Base-by-base conservation (phyloP, 1,140 invertebrate genomes). In the Tetramorium alpestre region DNA sequence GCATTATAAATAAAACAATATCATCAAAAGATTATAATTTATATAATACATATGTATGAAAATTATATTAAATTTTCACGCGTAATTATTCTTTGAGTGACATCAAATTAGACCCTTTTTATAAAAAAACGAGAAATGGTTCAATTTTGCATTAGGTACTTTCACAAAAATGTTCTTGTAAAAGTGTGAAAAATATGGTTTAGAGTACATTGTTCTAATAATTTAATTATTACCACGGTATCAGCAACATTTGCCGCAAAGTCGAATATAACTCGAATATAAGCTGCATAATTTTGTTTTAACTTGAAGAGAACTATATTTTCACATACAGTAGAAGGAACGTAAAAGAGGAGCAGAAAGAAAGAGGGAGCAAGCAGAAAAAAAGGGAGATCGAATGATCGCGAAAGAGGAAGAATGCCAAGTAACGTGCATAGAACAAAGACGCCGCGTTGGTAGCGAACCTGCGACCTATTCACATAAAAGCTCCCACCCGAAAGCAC, bases 381-480 rank as follows among this genome's bases (percentile, higher is more conserved):
- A 54, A 60, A 25, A 62, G 18, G 3, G 11, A n/a, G 16, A 60
- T 73, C 38, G 44, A 38, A 28, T 25, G 25, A 28, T 33, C n/a
- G 41, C 3, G 22, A 33, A 58, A 2, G 38, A 51, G 77, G 13
- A 64, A 69, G 41, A 28, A 41, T 51, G 65, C 25, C 62, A 41
- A 78, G 49, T 65, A 62, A 69, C 18, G 60, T 8, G 41, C 54
- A 22, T 28, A 18, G 44, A 65, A 51, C 60, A 65, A 78, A 78
- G 44, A n/a, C n/a, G 49, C 41, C 75, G 41, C 41, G 28, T 16
- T 82, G 51, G 8, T 72, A 72, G 33, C 38, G 33, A 47, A 38
- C 51, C 44, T 44, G 78, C 67, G 67, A 87, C 75, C 65, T 67
- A 76, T 86, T 86, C 85, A 49, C 47, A 81, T 86, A 86, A 82